Conservation (phyloP, 2,113 vertebrate species). For the Albula goreensis region DNA sequence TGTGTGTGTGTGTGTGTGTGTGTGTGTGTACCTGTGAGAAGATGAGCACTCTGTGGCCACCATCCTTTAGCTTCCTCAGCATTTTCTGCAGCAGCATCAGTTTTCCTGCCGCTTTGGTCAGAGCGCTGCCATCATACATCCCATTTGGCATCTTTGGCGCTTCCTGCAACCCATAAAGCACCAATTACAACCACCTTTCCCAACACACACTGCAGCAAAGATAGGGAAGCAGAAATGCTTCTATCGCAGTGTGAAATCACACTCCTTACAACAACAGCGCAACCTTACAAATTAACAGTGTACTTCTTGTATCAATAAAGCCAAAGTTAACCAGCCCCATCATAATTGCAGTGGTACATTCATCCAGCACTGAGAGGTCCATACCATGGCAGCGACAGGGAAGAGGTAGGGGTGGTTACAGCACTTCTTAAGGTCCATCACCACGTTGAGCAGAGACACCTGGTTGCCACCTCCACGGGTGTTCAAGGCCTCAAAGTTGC, state of each 20-base stretch:
- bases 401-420: constrained; percentile 99
- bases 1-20: background rate
- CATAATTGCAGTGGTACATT: background rate
- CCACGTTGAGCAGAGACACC: constrained; percentile 92
- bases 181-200: background rate
- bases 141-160: constrained; percentile 97
- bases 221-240: background rate
- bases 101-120: constrained; percentile 92
- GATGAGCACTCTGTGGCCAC: constrained; percentile 92
- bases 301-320: background rate
- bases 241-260: background rate
- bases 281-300: background rate
- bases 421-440: constrained; percentile 98
- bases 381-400: constrained; percentile 89
- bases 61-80: constrained; percentile 92
- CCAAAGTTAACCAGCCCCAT: background rate
- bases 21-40: constrained; percentile 84
- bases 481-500: constrained; percentile 95
- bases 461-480: constrained; percentile 94
- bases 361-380: background rate
- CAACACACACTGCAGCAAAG: background rate
- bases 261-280: background rate
- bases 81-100: constrained; percentile 90
- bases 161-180: constrained; percentile 70
- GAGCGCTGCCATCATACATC: constrained; percentile 92